Evolutionary conservation across 64 coral and sea anemone genomes (phyloP).

Genomic region (Stylophora pistillata): DNA sequence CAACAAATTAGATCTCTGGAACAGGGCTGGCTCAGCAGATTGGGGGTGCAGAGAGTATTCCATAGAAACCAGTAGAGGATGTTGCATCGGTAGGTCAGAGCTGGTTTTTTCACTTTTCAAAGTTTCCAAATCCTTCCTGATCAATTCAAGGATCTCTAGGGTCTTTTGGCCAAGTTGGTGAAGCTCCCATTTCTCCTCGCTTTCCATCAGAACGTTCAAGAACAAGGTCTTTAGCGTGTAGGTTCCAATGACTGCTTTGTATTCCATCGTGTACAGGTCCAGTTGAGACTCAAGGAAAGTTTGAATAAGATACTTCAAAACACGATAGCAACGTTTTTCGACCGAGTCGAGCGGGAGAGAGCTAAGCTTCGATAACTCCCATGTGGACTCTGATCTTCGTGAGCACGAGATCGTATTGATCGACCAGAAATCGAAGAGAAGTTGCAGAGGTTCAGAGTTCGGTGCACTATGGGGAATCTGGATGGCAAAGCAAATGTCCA

Average conservation of each 20-base stretch:
- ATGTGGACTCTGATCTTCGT: slow-evolving; percentile 32
- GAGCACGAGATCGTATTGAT: slow-evolving; percentile 26
- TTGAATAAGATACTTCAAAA: slow-evolving; percentile 57
- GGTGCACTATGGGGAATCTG: slow-evolving; percentile 14
- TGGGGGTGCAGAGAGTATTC: slow-evolving; percentile 43
- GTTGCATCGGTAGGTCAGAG: not conserved
- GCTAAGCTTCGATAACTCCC: not conserved
- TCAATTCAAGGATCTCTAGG: slow-evolving; percentile 47
- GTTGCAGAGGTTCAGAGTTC: slow-evolving; percentile 23
- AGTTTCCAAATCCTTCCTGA: slow-evolving; percentile 25
- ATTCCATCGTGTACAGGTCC: slow-evolving; percentile 54
- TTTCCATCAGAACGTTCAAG: slow-evolving; percentile 41
- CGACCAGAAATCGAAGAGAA: slow-evolving; percentile 65
- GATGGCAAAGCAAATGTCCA: slow-evolving; percentile 60
- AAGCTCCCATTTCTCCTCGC: slow-evolving; percentile 34
- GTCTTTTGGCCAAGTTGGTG: slow-evolving; percentile 25
- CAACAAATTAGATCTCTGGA: slow-evolving; percentile 32
- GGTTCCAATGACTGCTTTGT: slow-evolving; percentile 49
- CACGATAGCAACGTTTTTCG: slow-evolving; percentile 33
- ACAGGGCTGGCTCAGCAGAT: slow-evolving; percentile 48
- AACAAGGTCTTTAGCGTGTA: slow-evolving; percentile 65
- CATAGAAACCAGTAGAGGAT: slow-evolving; percentile 49
- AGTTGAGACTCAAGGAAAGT: slow-evolving; percentile 50
- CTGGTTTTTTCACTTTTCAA: not conserved
- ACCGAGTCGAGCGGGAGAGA: slow-evolving; percentile 12